Percentiles rank a stretch among this genome's conserved stretches.
Conservation (phyloP, 2,888 invertebrate genomes). For the Drosophila lutescens region DNA sequence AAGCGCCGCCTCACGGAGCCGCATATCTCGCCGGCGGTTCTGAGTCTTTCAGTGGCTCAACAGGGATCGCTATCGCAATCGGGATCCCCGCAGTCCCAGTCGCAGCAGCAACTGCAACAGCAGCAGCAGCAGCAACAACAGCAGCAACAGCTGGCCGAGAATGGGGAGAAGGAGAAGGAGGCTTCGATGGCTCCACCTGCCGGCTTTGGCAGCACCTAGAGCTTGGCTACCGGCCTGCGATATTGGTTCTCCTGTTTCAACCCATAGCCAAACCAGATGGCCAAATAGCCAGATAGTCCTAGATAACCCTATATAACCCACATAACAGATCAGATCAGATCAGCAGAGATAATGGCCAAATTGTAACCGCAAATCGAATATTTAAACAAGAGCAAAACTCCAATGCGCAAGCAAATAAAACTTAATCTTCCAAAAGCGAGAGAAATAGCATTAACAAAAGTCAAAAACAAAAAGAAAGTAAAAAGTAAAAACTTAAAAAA, state of each 20-base stretch:
- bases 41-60: constrained; percentile 70
- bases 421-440: constrained; percentile 37
- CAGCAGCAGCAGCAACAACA: constrained; percentile 68
- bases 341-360: constrained; percentile 26
- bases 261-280: constrained; percentile 49
- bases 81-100: constrained; percentile 44
- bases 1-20: constrained; percentile 96
- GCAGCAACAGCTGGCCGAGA: constrained; percentile 85
- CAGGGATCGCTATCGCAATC: constrained; percentile 29
- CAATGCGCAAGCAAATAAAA: constrained; percentile 34
- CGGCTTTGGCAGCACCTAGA: constrained; percentile 72
- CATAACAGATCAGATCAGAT: constrained; percentile 14
- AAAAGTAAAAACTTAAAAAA: constrained; percentile 1
- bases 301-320: constrained; percentile 8
- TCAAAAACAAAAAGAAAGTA: constrained; percentile 14
- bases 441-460: constrained; percentile 32
- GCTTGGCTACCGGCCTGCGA: constrained; percentile 84
- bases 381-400: constrained; percentile 38
- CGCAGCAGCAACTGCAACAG: constrained; percentile 56
- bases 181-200: constrained; percentile 50
- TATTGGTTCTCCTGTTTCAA: constrained; percentile 85
- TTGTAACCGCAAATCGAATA: constrained; percentile 31
- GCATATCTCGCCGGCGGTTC: constrained; percentile 87
- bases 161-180: constrained; percentile 85
- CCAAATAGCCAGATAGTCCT: constrained; percentile 14